Conservation (phyloP, 2,113 vertebrate species). For the Petrocephalus zakoni region DNA sequence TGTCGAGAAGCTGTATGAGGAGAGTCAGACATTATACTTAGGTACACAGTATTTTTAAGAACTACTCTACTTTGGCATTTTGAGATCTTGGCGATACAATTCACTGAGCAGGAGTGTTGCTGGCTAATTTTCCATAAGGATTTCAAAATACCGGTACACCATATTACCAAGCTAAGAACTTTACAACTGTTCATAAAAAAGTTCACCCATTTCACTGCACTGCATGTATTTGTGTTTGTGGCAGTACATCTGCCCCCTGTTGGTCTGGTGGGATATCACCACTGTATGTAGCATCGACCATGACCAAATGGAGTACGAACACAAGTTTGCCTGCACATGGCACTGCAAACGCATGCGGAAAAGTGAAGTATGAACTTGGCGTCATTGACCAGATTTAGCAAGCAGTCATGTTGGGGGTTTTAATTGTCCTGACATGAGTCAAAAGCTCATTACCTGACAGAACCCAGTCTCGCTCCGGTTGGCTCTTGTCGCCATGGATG, state of each 20-base stretch:
- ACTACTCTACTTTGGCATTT: background rate
- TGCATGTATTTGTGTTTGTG: background rate
- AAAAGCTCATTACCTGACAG: constrained; percentile 78
- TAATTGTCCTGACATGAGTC: background rate
- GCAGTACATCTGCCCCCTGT: too few relatives aligned
- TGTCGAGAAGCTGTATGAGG: background rate
- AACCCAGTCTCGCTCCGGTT: constrained; percentile 98
- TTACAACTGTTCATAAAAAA: background rate
- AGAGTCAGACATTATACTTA: background rate
- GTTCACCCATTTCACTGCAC: background rate
- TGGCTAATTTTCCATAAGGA: background rate
- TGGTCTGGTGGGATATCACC: too few relatives aligned
- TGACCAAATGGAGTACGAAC: background rate
- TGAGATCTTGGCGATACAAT: background rate
- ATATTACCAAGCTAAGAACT: background rate
- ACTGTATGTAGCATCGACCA: too few relatives aligned
- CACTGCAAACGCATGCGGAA: background rate
- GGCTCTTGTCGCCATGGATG: constrained; percentile 99
- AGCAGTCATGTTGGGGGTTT: background rate
- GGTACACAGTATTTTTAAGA: background rate
- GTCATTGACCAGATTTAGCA: background rate
- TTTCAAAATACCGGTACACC: background rate
- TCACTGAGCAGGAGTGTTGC: background rate
- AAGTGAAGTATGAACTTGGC: background rate
- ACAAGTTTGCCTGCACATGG: background rate